These are phyloP conservation scores for Macrostomum cliftonense DNA, from an alignment of 2,888 invertebrate species.

Conservation along the genomic window DNA sequence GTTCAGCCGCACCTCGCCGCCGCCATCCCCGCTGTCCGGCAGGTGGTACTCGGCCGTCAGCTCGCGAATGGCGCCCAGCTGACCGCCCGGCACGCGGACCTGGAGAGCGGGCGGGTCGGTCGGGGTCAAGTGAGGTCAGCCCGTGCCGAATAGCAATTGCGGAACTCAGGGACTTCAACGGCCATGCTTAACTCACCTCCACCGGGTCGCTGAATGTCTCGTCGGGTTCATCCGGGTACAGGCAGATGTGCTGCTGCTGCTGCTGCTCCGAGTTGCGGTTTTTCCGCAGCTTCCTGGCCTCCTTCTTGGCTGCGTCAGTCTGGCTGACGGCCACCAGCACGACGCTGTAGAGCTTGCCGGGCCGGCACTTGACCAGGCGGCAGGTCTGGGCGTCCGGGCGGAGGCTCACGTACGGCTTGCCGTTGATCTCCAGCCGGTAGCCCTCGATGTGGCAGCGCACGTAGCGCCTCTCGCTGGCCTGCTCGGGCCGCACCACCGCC, in stretches of 20 bases:
- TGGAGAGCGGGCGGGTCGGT: too few relatives aligned
- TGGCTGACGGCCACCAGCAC: constrained; percentile 33
- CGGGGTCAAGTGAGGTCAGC: too few relatives aligned
- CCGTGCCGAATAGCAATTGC: too few relatives aligned
- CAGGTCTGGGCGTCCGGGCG: constrained; percentile 30
- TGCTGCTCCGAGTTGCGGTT: constrained; percentile 8
- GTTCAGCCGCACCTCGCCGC: too few relatives aligned
- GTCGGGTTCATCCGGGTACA: constrained; percentile 6
- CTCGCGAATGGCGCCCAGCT: too few relatives aligned
- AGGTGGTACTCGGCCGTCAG: too few relatives aligned
- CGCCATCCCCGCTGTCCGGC: too few relatives aligned
- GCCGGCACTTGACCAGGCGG: constrained; percentile 34
- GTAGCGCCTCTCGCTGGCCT: constrained; percentile 14
- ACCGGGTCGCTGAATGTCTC: too few relatives aligned
- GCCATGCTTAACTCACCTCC: too few relatives aligned
- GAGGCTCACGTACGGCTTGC: constrained; percentile 29
- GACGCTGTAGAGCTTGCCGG: constrained; percentile 30
- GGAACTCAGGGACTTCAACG: too few relatives aligned
- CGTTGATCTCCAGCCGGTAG: constrained; percentile 33
- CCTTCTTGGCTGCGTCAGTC: constrained; percentile 28
- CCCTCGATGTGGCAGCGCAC: constrained; percentile 30
- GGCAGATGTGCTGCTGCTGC: constrained; percentile 14
- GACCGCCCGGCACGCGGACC: too few relatives aligned
- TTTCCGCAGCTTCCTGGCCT: constrained; percentile 15
- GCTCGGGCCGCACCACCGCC: constrained; percentile 21